A percentile compares a stretch with the other conserved stretches of the same genome.
Evolutionary conservation across 2,888 invertebrate genomes (phyloP).

Genomic region (Vanessa cardui): DNA sequence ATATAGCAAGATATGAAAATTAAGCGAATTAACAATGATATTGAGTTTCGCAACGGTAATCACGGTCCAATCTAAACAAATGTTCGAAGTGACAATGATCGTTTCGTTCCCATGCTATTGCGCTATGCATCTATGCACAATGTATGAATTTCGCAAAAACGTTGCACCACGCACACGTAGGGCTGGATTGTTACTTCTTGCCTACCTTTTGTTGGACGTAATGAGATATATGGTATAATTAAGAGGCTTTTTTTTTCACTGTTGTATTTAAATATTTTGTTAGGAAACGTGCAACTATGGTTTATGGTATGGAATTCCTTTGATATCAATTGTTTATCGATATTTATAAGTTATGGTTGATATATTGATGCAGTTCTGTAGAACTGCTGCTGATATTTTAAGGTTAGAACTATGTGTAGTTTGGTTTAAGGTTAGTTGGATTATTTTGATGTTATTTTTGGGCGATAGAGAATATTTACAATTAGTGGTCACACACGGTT

Average conservation of each 20-base stretch:
- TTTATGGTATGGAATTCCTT: background rate
- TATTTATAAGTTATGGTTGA: no score
- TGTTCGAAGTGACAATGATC: conserved; percentile 69
- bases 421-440: no score
- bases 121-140: conserved; percentile 45
- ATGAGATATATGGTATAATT: conserved; percentile 23
- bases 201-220: conserved; percentile 32
- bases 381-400: no score
- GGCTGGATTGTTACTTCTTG: conserved; percentile 30
- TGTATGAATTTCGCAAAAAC: conserved; percentile 55
- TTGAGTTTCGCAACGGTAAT: conserved; percentile 61
- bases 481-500: no score
- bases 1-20: conserved; percentile 4
- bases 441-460: no score
- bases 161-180: conserved; percentile 55
- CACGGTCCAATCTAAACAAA: conserved; percentile 56
- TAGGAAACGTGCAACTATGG: conserved; percentile 14
- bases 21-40: conserved; percentile 33
- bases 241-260: conserved; percentile 11
- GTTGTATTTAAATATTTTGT: conserved; percentile 20
- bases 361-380: no score
- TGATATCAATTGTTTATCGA: no score
- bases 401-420: no score
- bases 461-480: no score
- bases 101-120: conserved; percentile 69